Evolutionary conservation across 2,888 invertebrate species (phyloP).

Genomic region (Calliphora vomitoria): DNA sequence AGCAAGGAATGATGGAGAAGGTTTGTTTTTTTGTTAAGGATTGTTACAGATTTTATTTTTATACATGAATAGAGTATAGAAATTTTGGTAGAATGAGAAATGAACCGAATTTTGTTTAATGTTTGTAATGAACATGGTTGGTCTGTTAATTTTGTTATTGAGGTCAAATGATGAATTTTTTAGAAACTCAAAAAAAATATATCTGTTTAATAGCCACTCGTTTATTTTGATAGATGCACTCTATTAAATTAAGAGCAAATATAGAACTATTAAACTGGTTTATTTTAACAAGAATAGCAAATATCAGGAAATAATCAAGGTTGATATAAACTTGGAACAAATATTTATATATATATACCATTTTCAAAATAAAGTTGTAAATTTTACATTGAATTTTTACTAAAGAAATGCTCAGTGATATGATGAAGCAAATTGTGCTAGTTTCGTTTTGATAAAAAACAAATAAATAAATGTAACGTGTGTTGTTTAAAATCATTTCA

Average conservation of each 20-base stretch:
- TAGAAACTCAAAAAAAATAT: slow-evolving; percentile 10
- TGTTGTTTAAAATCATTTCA: not conserved
- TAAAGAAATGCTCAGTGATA: slow-evolving; percentile 36
- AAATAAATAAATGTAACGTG: not conserved
- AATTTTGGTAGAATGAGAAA: slow-evolving; percentile 21
- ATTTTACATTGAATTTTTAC: too few species aligned
- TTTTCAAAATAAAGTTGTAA: too few species aligned
- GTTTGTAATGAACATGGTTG: slow-evolving; percentile 57
- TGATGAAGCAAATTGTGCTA: slow-evolving; percentile 28
- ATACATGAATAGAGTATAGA: slow-evolving; percentile 30
- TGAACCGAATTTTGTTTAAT: slow-evolving; percentile 22
- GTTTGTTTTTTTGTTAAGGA: not conserved
- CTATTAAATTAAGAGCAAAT: slow-evolving; percentile 57
- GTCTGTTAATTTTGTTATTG: slow-evolving; percentile 69
- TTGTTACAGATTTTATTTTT: slow-evolving; percentile 42
- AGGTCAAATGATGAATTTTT: slow-evolving; percentile 62
- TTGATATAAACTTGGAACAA: not conserved
- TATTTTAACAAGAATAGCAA: not conserved
- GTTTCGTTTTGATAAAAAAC: slow-evolving; percentile 10
- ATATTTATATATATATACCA: too few species aligned
- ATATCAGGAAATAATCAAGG: not conserved
- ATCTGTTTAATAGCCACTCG: slow-evolving; percentile 34
- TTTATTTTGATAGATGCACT: slow-evolving; percentile 58
- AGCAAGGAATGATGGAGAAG: slow-evolving; percentile 2
- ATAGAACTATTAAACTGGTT: slow-evolving; percentile 17